Conservation (phyloP, 2,888 invertebrate species). For the Aplocera efformata region DNA sequence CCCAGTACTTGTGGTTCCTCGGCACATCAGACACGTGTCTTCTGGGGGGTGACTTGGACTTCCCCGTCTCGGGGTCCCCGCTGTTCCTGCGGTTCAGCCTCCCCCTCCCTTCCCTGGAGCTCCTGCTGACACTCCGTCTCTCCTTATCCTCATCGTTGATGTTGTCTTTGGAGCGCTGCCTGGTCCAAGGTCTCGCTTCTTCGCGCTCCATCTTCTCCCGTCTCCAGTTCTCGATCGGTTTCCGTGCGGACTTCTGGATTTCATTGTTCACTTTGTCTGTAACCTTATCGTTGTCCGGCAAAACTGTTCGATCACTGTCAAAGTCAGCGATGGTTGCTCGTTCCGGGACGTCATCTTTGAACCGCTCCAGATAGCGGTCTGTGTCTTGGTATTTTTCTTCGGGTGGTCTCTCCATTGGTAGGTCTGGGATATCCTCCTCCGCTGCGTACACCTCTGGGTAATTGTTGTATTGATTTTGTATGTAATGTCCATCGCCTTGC, state of each 20-base stretch:
- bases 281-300: slow-evolving; percentile 24
- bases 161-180: slow-evolving; percentile 60
- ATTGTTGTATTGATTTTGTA: slow-evolving; percentile 57
- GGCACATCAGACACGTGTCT: slow-evolving; percentile 67
- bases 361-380: slow-evolving; percentile 1
- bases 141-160: slow-evolving; percentile 52
- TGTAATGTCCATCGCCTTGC: slow-evolving; percentile 67
- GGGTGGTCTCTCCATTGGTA: slow-evolving; percentile 8
- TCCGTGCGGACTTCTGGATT: slow-evolving; percentile 49
- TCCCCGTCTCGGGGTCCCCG: slow-evolving; percentile 35
- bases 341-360: slow-evolving; percentile 9
- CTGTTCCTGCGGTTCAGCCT: slow-evolving; percentile 49
- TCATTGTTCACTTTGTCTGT: slow-evolving; percentile 61
- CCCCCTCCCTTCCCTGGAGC: slow-evolving; percentile 40
- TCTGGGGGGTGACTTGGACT: slow-evolving; percentile 43
- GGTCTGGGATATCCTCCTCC: slow-evolving; percentile 30
- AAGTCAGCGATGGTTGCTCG: slow-evolving; percentile 16
- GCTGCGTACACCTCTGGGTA: slow-evolving; percentile 43
- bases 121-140: slow-evolving; percentile 39
- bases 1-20: slow-evolving; percentile 69
- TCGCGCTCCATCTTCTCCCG: slow-evolving; percentile 58
- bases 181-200: slow-evolving; percentile 55
- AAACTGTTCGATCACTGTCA: slow-evolving; percentile 5
- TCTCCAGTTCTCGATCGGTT: slow-evolving; percentile 65
- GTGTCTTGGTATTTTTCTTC: slow-evolving; percentile 2